Base-by-base conservation (phyloP, 1,140 invertebrate species). In the Drosophila serrata region DNA sequence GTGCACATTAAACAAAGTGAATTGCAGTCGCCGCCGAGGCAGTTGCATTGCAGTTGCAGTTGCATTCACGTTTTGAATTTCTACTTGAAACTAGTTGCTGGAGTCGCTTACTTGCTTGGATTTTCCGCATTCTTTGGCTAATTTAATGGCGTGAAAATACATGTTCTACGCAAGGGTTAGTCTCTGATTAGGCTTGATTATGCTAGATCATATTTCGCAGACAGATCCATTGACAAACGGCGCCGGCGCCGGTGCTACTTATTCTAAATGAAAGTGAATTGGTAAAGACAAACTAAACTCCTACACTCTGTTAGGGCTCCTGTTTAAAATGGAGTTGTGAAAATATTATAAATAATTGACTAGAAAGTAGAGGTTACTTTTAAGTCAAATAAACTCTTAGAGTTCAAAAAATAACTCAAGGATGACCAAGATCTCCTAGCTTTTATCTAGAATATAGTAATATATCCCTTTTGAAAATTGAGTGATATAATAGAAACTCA, bases 101-200 rank as follows among this genome's bases (percentile, higher is more conserved):
- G 24, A 24, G 49, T 75, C 49, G 39, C 39, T 58, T 19, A 9
- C 33, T 51, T 81, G 53, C 46, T 46, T 22, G 57, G 82, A 91
- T 81, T 88, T 91, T 91, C 88, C 88, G 88, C 88, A 91, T 91
- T 91, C 88, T 59, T 75, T 57, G 43, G 31, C 55, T 73, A 82
- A 88, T 79, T 91, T 85, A 88, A 72, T 81, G 87, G 87, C 87
- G 87, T 75, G 77, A 81, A 90, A 90, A 82, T 82, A 73, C 45
- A 73, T 73, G 59, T 57, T 58, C 63, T 46, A 31, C 75, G 40
- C 51, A 48, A 56, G 58, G 75, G 74, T 78, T 78, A 61, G 64
- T 51, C 64, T 59, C 69, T 79, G 75, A 79, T 90, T 85, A 68
- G 60, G 65, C 74, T 90, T 90, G 85, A 90, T 90, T 90, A 81